Conservation (phyloP, 2,888 invertebrate genomes). For the Apotomis capreana region DNA sequence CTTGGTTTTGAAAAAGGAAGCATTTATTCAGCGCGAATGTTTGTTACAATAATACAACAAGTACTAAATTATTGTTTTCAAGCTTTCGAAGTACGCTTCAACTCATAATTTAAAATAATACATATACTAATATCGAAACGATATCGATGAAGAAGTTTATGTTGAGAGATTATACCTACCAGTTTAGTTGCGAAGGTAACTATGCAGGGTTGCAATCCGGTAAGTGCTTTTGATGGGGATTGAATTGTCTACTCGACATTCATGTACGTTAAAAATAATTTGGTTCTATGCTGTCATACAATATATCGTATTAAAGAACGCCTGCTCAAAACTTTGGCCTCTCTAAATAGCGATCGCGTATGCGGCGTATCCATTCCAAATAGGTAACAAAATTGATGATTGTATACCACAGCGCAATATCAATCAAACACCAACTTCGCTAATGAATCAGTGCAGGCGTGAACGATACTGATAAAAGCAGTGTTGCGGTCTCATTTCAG, state of each 20-base stretch:
- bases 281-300: too few species aligned
- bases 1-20: constrained; percentile 3
- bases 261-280: too few species aligned
- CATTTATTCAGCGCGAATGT: too few species aligned
- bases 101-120: constrained; percentile 14
- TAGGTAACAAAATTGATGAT: too few species aligned
- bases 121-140: constrained; percentile 1
- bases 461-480: constrained; percentile 16
- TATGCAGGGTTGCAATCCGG: too few species aligned
- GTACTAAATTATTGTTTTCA: constrained; percentile 15
- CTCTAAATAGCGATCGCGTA: too few species aligned
- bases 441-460: constrained; percentile 21
- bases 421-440: background rate
- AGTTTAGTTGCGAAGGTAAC: too few species aligned
- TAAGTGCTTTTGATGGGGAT: too few species aligned
- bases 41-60: background rate
- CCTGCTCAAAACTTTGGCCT: too few species aligned
- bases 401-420: background rate
- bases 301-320: too few species aligned
- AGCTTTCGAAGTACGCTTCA: constrained; percentile 10
- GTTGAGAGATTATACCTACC: background rate
- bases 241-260: too few species aligned
- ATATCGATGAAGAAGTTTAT: constrained; percentile 1
- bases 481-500: constrained; percentile 33
- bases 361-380: too few species aligned